A percentile compares a stretch with the other conserved stretches of the same genome.
Conservation (phyloP, 2,888 invertebrate genomes). For the Plusia festucae region DNA sequence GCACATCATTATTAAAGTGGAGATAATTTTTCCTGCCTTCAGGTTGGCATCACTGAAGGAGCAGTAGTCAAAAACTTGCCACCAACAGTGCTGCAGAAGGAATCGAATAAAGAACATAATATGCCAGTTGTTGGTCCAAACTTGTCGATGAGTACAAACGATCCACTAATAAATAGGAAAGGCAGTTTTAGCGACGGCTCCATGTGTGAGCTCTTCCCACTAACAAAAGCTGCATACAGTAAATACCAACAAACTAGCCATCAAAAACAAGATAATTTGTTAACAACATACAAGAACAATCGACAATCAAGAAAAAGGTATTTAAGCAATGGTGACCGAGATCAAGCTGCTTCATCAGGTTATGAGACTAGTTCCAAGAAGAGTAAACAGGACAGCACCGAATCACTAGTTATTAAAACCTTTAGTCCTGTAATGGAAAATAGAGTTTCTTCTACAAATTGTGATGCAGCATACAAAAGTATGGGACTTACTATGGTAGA, state of each 20-base stretch:
- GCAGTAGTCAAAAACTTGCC: constrained; percentile 86
- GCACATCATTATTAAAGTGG: constrained; percentile 89
- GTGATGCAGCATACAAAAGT: constrained; percentile 78
- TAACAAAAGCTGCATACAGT: constrained; percentile 70
- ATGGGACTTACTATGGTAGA: too few relatives aligned
- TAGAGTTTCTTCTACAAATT: constrained; percentile 83
- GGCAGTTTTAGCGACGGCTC: constrained; percentile 84
- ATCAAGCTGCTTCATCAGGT: constrained; percentile 76
- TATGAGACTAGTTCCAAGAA: constrained; percentile 80
- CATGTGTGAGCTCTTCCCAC: constrained; percentile 74
- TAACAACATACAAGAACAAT: constrained; percentile 68
- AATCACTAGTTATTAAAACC: constrained; percentile 65
- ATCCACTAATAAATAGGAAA: constrained; percentile 67
- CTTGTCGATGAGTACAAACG: constrained; percentile 63
- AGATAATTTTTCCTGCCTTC: constrained; percentile 90
- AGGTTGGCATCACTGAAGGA: constrained; percentile 89
- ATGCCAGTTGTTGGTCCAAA: constrained; percentile 75
- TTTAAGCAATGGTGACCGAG: constrained; percentile 76
- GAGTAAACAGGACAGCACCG: constrained; percentile 66
- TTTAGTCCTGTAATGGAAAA: constrained; percentile 85
- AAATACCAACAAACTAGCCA: constrained; percentile 71
- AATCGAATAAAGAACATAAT: constrained; percentile 74
- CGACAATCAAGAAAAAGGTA: constrained; percentile 73
- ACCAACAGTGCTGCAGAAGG: constrained; percentile 84
- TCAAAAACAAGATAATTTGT: constrained; percentile 65